phyloP scores from a whole-genome alignment of 2,113 vertebrate genomes.

The Theristicus caerulescens region DNA sequence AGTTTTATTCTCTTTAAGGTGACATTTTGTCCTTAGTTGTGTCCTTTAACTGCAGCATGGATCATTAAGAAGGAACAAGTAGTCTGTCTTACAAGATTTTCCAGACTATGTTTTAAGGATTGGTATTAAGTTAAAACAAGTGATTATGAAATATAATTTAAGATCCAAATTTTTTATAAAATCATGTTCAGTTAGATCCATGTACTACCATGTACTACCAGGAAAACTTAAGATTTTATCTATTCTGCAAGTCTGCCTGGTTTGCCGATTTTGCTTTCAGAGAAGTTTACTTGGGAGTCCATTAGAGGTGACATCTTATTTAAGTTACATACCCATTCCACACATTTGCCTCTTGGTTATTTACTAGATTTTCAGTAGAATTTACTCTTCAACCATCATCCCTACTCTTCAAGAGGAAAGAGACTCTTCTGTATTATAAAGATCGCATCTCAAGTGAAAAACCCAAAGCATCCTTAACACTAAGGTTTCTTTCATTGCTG shows the following conservation, averaged over 20 bases:
- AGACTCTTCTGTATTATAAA: background rate
- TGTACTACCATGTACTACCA: background rate
- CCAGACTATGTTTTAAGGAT: background rate
- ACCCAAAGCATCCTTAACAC: background rate
- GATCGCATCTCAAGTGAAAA: background rate
- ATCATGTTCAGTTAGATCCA: background rate
- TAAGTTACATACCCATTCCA: background rate
- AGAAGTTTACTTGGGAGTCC: background rate
- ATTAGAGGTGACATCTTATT: fast-evolving
- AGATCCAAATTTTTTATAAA: background rate
- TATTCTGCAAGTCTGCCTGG: background rate
- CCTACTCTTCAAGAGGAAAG: background rate
- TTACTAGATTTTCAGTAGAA: background rate
- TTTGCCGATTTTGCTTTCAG: background rate
- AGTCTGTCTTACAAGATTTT: background rate
- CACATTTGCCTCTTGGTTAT: background rate
- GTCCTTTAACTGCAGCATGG: background rate
- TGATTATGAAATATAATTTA: background rate
- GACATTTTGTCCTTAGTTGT: background rate
- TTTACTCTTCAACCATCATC: background rate
- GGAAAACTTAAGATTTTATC: background rate
- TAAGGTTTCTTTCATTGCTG: background rate
- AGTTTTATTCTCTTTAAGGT: background rate
- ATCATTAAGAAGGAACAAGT: background rate
- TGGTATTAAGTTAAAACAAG: background rate